A percentile compares a stretch with the other conserved stretches of the same genome.
Evolutionary conservation across 2,888 invertebrate species (phyloP).

Genomic region (Callyntrura guangdongensis): DNA sequence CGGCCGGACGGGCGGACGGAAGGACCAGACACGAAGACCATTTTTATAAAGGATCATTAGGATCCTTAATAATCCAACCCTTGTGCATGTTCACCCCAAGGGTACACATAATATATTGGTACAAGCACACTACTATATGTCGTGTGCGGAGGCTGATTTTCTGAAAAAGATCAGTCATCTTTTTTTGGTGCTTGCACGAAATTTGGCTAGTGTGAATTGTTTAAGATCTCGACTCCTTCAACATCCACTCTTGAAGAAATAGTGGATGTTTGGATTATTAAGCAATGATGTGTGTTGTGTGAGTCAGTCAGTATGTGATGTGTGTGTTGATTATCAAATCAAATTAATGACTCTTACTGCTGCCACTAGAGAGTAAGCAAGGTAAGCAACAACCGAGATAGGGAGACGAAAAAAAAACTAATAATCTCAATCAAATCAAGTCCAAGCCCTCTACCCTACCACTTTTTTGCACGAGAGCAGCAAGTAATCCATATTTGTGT

Average conservation of each 20-base stretch:
- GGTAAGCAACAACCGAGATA: background rate
- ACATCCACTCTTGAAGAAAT: too few species aligned
- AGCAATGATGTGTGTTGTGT: background rate
- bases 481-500: background rate
- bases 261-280: background rate
- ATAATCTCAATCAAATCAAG: conserved; percentile 15
- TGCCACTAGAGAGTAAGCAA: background rate
- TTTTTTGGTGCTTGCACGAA: background rate
- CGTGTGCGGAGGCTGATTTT: background rate
- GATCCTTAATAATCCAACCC: background rate
- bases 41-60: too few species aligned
- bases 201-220: background rate
- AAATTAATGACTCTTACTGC: conserved; percentile 50
- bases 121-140: background rate
- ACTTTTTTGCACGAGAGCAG: conserved; percentile 16
- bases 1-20: too few species aligned
- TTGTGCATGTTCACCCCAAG: conserved; percentile 6
- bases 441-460: conserved; percentile 33
- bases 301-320: conserved; percentile 9
- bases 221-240: too few species aligned
- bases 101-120: background rate
- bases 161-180: background rate
- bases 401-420: conserved; percentile 8
- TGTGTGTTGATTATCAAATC: conserved; percentile 68
- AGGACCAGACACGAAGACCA: too few species aligned